Conservation (phyloP, 2,113 vertebrate genomes). For the Thalassoma bifasciatum region DNA sequence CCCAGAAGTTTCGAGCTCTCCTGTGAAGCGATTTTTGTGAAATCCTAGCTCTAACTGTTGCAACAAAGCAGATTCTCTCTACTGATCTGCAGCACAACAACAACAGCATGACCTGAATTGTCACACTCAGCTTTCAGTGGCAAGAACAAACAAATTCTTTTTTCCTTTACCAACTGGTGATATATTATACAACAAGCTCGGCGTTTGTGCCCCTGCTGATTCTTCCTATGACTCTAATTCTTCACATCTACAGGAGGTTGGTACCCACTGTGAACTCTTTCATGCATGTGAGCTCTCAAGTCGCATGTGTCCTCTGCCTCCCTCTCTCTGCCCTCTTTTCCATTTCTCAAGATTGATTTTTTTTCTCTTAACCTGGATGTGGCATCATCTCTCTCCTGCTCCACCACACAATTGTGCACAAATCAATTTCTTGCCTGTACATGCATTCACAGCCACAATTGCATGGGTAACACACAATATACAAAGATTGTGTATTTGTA, state of each 20-base stretch:
- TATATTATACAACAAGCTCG: conserved; percentile 44
- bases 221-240: conserved; percentile 70
- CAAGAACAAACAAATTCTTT: conserved; percentile 34
- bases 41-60: background rate
- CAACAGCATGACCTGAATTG: conserved; percentile 17
- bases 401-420: background rate
- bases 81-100: conserved; percentile 7
- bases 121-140: conserved; percentile 41
- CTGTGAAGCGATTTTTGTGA: conserved; percentile 5
- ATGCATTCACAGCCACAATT: background rate
- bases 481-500: too few species aligned
- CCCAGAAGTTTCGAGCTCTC: conserved; percentile 9
- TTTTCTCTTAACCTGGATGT: conserved; percentile 22
- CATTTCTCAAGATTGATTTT: conserved; percentile 25
- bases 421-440: background rate
- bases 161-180: conserved; percentile 24
- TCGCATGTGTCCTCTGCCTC: conserved; percentile 37
- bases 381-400: conserved; percentile 1
- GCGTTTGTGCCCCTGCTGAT: conserved; percentile 54
- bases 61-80: background rate
- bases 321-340: conserved; percentile 16
- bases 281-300: conserved; percentile 59
- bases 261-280: conserved; percentile 67
- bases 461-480: background rate
- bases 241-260: conserved; percentile 66